Evolutionary conservation across 2,113 vertebrate species (phyloP).

Genomic region (Rhinopomastus cyanomelas): DNA sequence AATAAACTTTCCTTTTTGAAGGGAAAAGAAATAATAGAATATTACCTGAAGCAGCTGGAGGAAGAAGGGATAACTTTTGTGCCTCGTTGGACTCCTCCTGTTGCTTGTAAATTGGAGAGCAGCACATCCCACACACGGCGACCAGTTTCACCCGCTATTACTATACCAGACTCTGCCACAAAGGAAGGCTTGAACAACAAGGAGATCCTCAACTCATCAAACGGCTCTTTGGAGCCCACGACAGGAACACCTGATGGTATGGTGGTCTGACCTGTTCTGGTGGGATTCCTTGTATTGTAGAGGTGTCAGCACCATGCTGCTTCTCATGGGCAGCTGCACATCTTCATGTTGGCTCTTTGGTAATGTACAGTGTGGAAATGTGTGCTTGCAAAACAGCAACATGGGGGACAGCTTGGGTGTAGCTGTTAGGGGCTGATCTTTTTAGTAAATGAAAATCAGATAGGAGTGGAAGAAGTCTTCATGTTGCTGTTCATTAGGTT

Average conservation of each 20-base stretch:
- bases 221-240: constrained; percentile 70
- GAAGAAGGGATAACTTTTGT: constrained; percentile 87
- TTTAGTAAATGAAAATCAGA: background rate
- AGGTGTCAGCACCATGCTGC: background rate
- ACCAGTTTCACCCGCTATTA: constrained; percentile 56
- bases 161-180: constrained; percentile 67
- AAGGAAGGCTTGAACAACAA: constrained; percentile 69
- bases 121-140: constrained; percentile 19
- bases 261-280: background rate
- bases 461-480: background rate
- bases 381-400: background rate
- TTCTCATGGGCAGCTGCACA: background rate
- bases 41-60: constrained; percentile 89
- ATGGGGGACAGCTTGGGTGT: background rate
- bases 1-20: constrained; percentile 52
- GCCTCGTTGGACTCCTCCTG: constrained; percentile 85
- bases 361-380: background rate
- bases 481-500: background rate
- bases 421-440: background rate
- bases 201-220: constrained; percentile 66
- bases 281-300: background rate
- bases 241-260: constrained; percentile 84
- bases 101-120: constrained; percentile 57
- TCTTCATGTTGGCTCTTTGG: background rate
- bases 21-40: constrained; percentile 98